These are phyloP conservation scores for Anarsia innoxiella DNA, from an alignment of 2,888 invertebrate species.

Conservation along the genomic window DNA sequence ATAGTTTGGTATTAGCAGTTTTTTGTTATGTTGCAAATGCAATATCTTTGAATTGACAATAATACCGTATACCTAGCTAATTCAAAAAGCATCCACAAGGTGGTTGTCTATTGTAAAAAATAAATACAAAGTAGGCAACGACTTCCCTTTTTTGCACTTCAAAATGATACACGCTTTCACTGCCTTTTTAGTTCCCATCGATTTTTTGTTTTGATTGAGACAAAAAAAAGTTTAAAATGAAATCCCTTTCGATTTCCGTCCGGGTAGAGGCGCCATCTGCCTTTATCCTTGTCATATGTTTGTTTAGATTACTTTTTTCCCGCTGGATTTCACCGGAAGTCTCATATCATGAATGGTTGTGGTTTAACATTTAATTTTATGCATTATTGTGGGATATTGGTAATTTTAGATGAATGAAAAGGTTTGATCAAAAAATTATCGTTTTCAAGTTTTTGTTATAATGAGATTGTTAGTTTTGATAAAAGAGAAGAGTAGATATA, in stretches of 20 bases:
- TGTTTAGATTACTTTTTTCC: conserved; percentile 51
- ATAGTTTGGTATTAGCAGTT: too few relatives aligned
- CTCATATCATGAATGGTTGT: conserved; percentile 33
- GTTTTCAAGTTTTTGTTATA: too few relatives aligned
- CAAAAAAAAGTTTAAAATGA: conserved; percentile 43
- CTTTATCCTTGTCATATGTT: conserved; percentile 58
- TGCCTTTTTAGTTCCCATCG: conserved; percentile 37
- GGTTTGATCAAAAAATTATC: too few relatives aligned
- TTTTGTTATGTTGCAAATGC: too few relatives aligned
- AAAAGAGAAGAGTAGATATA: too few relatives aligned
- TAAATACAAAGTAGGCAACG: too few relatives aligned
- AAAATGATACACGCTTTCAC: conserved; percentile 44
- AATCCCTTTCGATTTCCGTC: conserved; percentile 66
- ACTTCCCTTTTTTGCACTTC: conserved; percentile 13
- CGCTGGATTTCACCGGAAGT: conserved; percentile 63
- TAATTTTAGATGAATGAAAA: too few relatives aligned
- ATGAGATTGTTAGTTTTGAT: too few relatives aligned
- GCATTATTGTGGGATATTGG: conserved; percentile 24
- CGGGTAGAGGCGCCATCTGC: conserved; percentile 65
- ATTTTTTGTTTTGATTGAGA: conserved; percentile 46
- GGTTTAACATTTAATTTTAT: conserved; percentile 47
- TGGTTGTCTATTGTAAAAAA: too few relatives aligned
- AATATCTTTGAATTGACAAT: too few relatives aligned
- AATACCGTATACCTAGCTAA: too few relatives aligned
- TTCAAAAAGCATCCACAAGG: too few relatives aligned